A percentile compares a stretch with the other conserved stretches of the same genome.
phyloP scores from a whole-genome alignment of 2,113 vertebrate species.

The pig (Sus scrofa) region T2T-Sscrofa CM000826.6:34366501-34367000 shows the following conservation, averaged over 20 bases:
- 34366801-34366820: background rate
- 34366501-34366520: background rate
- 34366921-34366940: background rate
- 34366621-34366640: background rate
- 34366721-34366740: background rate
- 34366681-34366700: too few relatives aligned
- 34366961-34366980: background rate
- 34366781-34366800: background rate
- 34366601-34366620: background rate
- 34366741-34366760: background rate
- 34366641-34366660: background rate
- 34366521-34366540: too few relatives aligned
- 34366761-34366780: background rate
- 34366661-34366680: background rate
- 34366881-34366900: background rate
- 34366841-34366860: background rate
- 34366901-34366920: background rate
- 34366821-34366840: background rate
- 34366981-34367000: background rate
- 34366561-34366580: background rate
- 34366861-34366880: background rate
- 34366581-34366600: background rate
- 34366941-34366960: background rate
- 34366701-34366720: background rate
- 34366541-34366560: background rate